Conservation (phyloP, 2,113 vertebrate species). For the Pholis gunnellus region DNA sequence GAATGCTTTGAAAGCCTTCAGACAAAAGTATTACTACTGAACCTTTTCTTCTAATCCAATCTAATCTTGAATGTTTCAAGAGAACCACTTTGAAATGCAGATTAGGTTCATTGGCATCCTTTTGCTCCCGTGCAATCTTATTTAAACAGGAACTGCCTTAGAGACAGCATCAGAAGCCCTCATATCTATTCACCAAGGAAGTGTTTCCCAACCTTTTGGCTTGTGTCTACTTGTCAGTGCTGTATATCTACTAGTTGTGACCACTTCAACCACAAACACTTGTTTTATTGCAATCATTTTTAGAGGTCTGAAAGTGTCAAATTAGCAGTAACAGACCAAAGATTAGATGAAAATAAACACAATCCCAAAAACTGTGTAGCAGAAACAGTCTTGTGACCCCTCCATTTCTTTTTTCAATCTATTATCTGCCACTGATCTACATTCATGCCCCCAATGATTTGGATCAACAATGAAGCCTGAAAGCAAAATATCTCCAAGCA, state of each 20-base stretch:
- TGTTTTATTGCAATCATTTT: not conserved
- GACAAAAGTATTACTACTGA: not conserved
- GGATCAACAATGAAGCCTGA: not conserved
- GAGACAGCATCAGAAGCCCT: not conserved
- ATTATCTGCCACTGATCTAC: not conserved
- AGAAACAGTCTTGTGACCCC: not conserved
- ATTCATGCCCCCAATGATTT: not conserved
- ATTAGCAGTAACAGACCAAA: not conserved
- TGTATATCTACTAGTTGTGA: not conserved
- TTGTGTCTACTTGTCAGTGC: not conserved
- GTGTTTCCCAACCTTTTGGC: not conserved
- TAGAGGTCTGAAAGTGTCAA: not conserved
- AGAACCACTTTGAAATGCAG: not conserved
- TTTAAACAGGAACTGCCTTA: not conserved
- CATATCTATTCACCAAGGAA: not conserved
- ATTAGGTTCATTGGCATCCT: slow-evolving; percentile 2
- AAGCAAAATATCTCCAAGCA: not conserved
- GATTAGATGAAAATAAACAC: not conserved
- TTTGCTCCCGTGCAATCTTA: not conserved
- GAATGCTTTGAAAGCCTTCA: not conserved
- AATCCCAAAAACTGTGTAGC: not conserved
- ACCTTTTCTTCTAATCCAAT: not conserved
- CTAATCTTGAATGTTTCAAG: not conserved
- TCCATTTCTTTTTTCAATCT: not conserved
- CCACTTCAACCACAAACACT: not conserved